These are phyloP conservation scores for Apamea epomidion DNA, from an alignment of 2,888 invertebrate genomes.

Conservation along the genomic window DNA sequence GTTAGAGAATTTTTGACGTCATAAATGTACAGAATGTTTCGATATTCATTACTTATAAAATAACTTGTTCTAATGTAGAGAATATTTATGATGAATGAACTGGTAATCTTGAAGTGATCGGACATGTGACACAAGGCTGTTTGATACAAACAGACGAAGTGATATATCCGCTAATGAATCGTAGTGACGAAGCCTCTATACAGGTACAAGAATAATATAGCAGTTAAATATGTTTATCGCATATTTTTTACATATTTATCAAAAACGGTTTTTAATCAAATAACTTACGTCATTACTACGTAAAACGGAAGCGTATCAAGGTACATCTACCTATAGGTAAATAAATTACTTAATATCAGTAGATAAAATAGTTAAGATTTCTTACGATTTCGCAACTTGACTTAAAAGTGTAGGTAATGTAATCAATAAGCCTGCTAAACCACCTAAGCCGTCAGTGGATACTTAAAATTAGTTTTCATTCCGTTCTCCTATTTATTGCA, in stretches of 20 bases:
- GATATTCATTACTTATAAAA: neutral
- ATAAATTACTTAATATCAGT: neutral
- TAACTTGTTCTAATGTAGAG: slow-evolving; percentile 9
- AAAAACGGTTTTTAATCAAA: slow-evolving; percentile 1
- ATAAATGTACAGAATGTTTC: neutral
- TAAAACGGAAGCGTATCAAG: slow-evolving; percentile 13
- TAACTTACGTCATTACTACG: slow-evolving; percentile 7
- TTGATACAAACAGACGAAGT: slow-evolving; percentile 40
- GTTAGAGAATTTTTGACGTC: neutral
- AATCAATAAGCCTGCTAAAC: neutral
- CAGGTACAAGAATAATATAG: slow-evolving; percentile 12
- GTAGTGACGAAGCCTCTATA: neutral
- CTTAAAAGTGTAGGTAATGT: neutral
- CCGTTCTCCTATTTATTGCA: neutral
- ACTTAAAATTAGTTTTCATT: neutral
- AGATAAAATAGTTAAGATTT: neutral
- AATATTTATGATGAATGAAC: slow-evolving; percentile 46
- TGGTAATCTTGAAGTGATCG: slow-evolving; percentile 46
- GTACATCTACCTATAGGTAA: neutral
- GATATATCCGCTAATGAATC: slow-evolving; percentile 32
- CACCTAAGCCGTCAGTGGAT: neutral
- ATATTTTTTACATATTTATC: slow-evolving; percentile 7
- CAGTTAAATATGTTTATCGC: neutral
- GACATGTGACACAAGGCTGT: slow-evolving; percentile 45
- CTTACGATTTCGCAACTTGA: neutral